These are phyloP conservation scores for Dipus sagitta DNA, from an alignment of 2,797 vertebrate genomes.

Conservation along the genomic window DNA sequence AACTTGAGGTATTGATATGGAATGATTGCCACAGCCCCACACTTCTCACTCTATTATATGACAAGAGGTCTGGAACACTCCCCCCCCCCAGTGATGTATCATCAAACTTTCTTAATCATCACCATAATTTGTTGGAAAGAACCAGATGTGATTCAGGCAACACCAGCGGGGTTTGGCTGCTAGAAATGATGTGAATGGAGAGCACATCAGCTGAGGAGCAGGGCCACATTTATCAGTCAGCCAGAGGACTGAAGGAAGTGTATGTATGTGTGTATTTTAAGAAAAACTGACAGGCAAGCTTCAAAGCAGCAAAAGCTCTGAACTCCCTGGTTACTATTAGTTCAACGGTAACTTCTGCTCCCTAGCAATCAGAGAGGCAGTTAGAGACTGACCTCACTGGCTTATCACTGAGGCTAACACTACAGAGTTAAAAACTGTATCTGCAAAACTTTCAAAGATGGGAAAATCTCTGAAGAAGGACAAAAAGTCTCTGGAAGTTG, in stretches of 20 bases:
- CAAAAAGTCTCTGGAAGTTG: conserved; percentile 81
- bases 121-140: conserved; percentile 86
- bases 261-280: conserved; percentile 71
- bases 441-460: conserved; percentile 82
- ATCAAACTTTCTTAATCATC: conserved; percentile 92
- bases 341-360: conserved; percentile 85
- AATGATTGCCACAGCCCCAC: conserved; percentile 90
- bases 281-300: conserved; percentile 87
- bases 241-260: conserved; percentile 63
- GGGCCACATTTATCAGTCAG: conserved; percentile 76
- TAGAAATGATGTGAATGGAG: conserved; percentile 81
- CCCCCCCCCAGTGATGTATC: conserved; percentile 87
- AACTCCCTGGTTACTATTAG: conserved; percentile 66
- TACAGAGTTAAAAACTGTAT: conserved; percentile 82
- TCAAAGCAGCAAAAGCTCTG: conserved; percentile 85
- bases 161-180: conserved; percentile 77
- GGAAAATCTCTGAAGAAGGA: conserved; percentile 58
- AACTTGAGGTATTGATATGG: conserved; percentile 93
- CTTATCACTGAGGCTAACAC: conserved; percentile 77
- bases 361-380: conserved; percentile 84
- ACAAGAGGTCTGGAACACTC: conserved; percentile 87
- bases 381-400: conserved; percentile 80
- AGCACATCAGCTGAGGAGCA: conserved; percentile 73
- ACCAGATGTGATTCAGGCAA: conserved; percentile 81
- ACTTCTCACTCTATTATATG: conserved; percentile 92